phyloP scores from a whole-genome alignment of 2,113 vertebrate species.

The Prunella himalayana region DNA sequence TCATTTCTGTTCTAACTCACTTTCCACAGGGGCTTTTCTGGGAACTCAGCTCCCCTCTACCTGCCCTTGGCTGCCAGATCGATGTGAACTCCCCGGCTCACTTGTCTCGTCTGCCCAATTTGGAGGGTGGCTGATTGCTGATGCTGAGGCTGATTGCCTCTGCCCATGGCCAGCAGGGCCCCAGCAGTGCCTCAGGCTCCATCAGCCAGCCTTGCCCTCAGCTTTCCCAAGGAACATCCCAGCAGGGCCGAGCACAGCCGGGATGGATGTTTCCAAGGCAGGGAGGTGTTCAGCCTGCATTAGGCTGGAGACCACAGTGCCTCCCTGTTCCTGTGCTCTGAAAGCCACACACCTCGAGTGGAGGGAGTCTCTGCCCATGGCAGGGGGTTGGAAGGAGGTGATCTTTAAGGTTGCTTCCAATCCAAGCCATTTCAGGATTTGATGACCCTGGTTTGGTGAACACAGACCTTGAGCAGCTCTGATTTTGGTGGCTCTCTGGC shows the following conservation, averaged over 20 bases:
- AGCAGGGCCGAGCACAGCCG: background rate
- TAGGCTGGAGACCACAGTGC: rapidly evolving
- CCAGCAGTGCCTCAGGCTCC: background rate
- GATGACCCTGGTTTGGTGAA: background rate
- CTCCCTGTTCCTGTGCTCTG: background rate
- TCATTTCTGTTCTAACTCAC: background rate
- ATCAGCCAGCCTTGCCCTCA: background rate
- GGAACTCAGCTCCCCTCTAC: background rate
- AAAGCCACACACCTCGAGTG: rapidly evolving
- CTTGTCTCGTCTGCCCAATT: background rate
- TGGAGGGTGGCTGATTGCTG: background rate
- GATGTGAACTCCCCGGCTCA: background rate
- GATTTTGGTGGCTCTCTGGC: background rate
- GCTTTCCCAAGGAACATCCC: background rate
- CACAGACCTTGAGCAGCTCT: background rate
- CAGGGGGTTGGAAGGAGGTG: background rate
- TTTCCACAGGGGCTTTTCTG: background rate
- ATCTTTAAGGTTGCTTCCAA: background rate
- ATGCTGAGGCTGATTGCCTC: background rate
- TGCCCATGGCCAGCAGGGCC: rapidly evolving
- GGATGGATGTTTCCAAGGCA: background rate
- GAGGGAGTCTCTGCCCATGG: background rate
- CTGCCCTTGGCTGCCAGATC: conserved; percentile 22
- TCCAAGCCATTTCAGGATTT: background rate
- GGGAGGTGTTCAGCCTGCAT: background rate